Evolutionary conservation across 2,113 vertebrate species (phyloP), one percentile per base, ranked within the genome.

Genomic region (Mystacornis crossleyi): DNA sequence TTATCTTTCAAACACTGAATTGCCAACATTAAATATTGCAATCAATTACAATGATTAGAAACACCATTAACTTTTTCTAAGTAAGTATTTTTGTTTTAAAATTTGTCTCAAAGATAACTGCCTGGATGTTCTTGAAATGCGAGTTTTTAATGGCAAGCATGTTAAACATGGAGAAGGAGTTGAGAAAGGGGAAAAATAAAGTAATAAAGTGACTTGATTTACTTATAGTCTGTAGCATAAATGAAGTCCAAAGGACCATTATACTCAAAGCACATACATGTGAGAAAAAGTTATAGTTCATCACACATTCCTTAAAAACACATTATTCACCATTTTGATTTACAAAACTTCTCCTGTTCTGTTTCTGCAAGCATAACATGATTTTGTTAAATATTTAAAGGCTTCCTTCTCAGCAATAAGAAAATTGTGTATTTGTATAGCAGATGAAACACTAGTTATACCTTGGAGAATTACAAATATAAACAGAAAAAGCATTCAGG

Each of bases 381-480:
- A 69, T 94, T 95, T 90, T 51, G 55, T 94, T 88, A 93, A 94
- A 94, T 95, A 95, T 95, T 95, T 97, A 88, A 95, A 88, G 29
- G 14, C 4, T 90, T 94, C 40, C 13, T 81, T 96, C 54, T 86
- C 50, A 79, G 53, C 33, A 62, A 90, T 62, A 93, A 94, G 57
- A 48, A 95, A 90, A 88, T 50, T 51, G 53, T 81, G 77, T 94
- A 54, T 90, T 95, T 94, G 80, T 86, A 80, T 9, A 92, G 54
- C 25, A 90, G 64, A 93, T 36, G 54, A 92, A 95, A 81, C 54
- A 47, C 51, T 87, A 66, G 65, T 71, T 92, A 80, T 60, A 90
- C 85, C 50, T 94, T 31, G 33, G 88, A 91, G 95, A 92, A 91
- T 83, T 90, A 90, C 55, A 94, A 90, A 70, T 74, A 79, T 78